Conservation (phyloP, 2,888 invertebrate species). For the Hyposoter didymator region DNA sequence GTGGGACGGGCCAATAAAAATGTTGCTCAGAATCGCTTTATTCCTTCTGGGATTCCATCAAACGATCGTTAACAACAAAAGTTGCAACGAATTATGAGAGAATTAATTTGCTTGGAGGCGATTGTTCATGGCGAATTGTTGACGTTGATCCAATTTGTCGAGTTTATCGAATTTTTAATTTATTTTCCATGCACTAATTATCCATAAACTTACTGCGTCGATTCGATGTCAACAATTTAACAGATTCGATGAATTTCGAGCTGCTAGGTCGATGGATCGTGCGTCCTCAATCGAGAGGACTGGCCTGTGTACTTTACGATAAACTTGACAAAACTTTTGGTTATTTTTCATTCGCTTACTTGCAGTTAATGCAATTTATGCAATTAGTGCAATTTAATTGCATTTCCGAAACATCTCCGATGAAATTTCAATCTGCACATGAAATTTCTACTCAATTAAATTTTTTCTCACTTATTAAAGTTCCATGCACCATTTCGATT, state of each 20-base stretch:
- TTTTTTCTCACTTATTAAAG: not conserved
- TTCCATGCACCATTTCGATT: slow-evolving; percentile 17
- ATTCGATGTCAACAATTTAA: not conserved
- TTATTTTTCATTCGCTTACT: not conserved
- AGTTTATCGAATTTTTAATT: too few relatives aligned
- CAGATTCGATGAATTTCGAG: not conserved
- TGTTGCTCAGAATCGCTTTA: not conserved
- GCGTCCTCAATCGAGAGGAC: not conserved
- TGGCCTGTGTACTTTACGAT: not conserved
- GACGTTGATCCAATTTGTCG: not conserved
- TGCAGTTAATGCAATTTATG: slow-evolving; percentile 42
- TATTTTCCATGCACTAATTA: not conserved
- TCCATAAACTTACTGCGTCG: not conserved
- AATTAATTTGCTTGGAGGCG: not conserved
- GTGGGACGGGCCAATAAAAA: not conserved
- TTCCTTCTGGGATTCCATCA: not conserved
- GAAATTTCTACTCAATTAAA: slow-evolving; percentile 21
- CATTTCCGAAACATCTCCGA: slow-evolving; percentile 37
- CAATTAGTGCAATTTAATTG: slow-evolving; percentile 43
- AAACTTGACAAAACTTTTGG: slow-evolving; percentile 17
- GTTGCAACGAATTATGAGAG: not conserved
- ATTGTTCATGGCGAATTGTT: not conserved
- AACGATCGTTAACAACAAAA: not conserved
- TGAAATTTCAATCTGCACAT: not conserved
- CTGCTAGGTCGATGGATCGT: not conserved